Percentiles rank a stretch among this genome's conserved stretches.
Conservation (phyloP, 2,888 invertebrate genomes). For the Boloria selene region DNA sequence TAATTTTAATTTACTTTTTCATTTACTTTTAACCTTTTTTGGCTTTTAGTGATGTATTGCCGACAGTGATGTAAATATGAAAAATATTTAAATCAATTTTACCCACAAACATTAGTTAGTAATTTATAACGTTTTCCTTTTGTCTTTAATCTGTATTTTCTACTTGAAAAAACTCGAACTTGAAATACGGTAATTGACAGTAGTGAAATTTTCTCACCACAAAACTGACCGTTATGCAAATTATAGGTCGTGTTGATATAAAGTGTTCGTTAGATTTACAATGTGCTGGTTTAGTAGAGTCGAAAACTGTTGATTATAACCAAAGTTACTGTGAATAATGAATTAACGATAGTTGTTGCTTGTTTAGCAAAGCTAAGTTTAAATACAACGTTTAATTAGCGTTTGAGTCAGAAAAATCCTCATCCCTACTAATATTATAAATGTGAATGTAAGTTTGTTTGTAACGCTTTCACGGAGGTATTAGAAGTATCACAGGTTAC, state of each 20-base stretch:
- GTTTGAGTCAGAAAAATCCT: not conserved
- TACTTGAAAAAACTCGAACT: not conserved
- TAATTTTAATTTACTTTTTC: too few relatives aligned
- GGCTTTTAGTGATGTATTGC: too few relatives aligned
- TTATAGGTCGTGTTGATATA: not conserved
- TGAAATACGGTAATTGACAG: not conserved
- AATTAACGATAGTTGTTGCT: not conserved
- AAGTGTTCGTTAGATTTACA: not conserved
- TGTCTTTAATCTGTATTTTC: too few relatives aligned
- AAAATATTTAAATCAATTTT: too few relatives aligned
- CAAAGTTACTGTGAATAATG: constrained; percentile 1
- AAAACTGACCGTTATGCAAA: not conserved
- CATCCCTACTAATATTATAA: too few relatives aligned
- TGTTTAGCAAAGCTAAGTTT: not conserved
- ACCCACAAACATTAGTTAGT: too few relatives aligned
- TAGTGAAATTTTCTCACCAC: not conserved
- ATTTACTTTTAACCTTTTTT: too few relatives aligned
- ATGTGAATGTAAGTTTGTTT: too few relatives aligned
- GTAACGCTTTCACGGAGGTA: too few relatives aligned
- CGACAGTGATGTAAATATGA: too few relatives aligned
- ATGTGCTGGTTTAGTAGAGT: not conserved
- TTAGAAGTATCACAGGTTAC: too few relatives aligned
- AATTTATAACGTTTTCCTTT: too few relatives aligned
- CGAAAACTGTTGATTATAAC: not conserved
- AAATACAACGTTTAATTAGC: not conserved